phyloP scores from a whole-genome alignment of 2,888 invertebrate genomes.

The Stegophylla sp. region DNA sequence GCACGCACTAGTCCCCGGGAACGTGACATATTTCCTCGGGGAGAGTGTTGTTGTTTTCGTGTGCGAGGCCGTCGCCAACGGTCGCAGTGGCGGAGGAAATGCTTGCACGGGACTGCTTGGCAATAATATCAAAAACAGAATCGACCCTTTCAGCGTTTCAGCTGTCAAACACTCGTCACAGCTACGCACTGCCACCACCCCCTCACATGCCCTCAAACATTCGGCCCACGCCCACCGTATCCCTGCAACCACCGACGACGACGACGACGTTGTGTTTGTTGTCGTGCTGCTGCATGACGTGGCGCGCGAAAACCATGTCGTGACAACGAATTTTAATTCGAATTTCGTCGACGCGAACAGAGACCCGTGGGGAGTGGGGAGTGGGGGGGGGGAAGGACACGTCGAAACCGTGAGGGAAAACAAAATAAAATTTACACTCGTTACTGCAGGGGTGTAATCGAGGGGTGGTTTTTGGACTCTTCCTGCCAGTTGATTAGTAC shows the following conservation, averaged over 20 bases:
- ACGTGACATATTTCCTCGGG: conserved; percentile 59
- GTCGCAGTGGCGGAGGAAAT: background rate
- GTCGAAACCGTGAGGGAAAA: too few relatives aligned
- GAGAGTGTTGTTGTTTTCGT: conserved; percentile 44
- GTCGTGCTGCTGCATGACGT: conserved; percentile 6
- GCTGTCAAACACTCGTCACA: conserved; percentile 59
- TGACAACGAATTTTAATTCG: too few relatives aligned
- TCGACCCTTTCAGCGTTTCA: conserved; percentile 52
- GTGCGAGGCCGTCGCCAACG: background rate
- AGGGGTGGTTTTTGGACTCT: too few relatives aligned
- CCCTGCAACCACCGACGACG: background rate
- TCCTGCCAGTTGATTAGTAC: too few relatives aligned
- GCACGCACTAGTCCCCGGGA: conserved; percentile 41
- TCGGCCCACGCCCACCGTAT: background rate
- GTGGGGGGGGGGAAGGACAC: too few relatives aligned
- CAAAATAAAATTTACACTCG: too few relatives aligned
- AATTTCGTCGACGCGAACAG: too few relatives aligned
- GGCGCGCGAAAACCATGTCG: too few relatives aligned
- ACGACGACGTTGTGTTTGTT: conserved; percentile 6
- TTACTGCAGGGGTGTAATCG: too few relatives aligned
- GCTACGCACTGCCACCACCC: background rate
- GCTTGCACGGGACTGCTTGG: too few relatives aligned
- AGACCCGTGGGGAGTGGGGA: conserved; percentile 1
- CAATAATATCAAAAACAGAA: conserved; percentile 55
- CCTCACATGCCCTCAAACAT: background rate